Conservation (phyloP, 2,888 invertebrate genomes). For the Mesorhabditis belari region DNA sequence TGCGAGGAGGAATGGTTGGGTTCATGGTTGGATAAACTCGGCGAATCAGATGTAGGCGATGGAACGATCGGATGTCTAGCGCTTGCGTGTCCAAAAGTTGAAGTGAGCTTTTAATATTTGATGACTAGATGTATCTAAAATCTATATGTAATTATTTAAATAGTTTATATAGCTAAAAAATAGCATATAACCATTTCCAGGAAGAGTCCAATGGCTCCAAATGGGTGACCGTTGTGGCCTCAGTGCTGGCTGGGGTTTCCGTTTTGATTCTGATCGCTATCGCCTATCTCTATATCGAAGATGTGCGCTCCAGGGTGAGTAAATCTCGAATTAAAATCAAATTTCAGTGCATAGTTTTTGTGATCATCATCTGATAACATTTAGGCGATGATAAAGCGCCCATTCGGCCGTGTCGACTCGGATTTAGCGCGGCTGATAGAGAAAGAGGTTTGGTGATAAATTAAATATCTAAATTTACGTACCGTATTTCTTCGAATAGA, state of each 20-base stretch:
- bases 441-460: not conserved
- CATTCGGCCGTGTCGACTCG: not conserved
- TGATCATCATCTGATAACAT: too few species aligned
- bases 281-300: constrained; percentile 44
- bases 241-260: constrained; percentile 39
- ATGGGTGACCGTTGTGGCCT: constrained; percentile 47
- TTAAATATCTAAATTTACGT: not conserved
- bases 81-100: constrained; percentile 2
- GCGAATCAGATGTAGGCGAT: constrained; percentile 32
- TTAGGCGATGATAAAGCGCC: not conserved
- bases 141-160: too few species aligned
- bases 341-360: too few species aligned
- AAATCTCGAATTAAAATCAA: not conserved
- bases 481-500: too few species aligned
- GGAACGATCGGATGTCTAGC: constrained; percentile 28
- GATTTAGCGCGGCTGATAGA: not conserved
- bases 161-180: too few species aligned
- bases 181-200: too few species aligned
- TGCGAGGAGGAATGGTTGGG: constrained; percentile 49
- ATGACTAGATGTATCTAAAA: not conserved
- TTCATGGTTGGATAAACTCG: constrained; percentile 37
- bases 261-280: constrained; percentile 43
- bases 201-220: constrained; percentile 7
- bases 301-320: constrained; percentile 20
- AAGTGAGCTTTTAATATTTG: not conserved